Conservation (phyloP, 2,888 invertebrate genomes). For the Galeopsomyia nigrocyanea region DNA sequence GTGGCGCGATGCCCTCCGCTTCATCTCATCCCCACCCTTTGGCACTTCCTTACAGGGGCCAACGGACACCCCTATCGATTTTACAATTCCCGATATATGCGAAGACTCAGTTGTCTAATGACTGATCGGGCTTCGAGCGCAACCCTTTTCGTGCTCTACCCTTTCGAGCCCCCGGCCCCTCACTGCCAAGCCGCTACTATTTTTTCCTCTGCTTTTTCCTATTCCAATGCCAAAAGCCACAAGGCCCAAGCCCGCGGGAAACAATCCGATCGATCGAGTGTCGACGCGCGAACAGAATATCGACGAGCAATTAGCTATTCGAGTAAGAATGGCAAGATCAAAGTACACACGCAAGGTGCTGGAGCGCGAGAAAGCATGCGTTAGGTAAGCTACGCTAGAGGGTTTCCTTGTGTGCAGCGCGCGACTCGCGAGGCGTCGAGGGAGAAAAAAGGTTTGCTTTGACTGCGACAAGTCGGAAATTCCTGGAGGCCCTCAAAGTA, state of each 20-base stretch:
- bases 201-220: conserved; percentile 41
- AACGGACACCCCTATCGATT: conserved; percentile 69
- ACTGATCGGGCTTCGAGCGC: conserved; percentile 68
- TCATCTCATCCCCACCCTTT: conserved; percentile 62
- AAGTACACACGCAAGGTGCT: no score
- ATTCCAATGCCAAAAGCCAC: neutral
- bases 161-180: conserved; percentile 42
- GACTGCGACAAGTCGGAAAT: conserved; percentile 24
- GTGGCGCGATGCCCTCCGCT: conserved; percentile 50
- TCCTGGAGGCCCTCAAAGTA: conserved; percentile 31
- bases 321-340: no score
- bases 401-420: neutral
- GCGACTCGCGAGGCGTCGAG: neutral
- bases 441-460: conserved; percentile 21
- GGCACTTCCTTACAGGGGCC: conserved; percentile 65
- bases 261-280: no score
- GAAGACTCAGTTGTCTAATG: conserved; percentile 68
- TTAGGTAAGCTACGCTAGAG: neutral
- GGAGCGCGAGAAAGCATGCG: no score
- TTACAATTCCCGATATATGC: conserved; percentile 68
- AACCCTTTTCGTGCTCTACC: conserved; percentile 57
- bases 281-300: no score
- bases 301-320: no score
- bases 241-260: no score
- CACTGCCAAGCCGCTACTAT: conserved; percentile 42